Evolutionary conservation across 2,888 invertebrate species (phyloP).

Genomic region (Harpalus rufipes): DNA sequence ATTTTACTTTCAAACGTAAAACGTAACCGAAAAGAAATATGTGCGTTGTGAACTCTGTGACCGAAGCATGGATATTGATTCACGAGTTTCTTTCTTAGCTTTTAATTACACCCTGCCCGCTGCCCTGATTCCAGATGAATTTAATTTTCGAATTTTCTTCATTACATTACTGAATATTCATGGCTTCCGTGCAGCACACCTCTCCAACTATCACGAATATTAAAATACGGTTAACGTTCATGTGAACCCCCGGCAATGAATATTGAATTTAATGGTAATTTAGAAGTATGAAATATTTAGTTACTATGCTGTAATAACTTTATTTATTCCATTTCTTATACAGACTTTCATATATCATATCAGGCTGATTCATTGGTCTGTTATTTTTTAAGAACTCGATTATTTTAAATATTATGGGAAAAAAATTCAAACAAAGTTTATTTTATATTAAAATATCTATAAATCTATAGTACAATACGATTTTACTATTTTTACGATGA

Average conservation of each 20-base stretch:
- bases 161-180: constrained; percentile 56
- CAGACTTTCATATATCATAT: too few relatives aligned
- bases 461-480: too few relatives aligned
- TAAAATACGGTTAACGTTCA: constrained; percentile 28
- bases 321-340: background rate
- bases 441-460: too few relatives aligned
- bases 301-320: background rate
- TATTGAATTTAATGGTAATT: constrained; percentile 2
- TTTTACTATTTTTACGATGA: too few relatives aligned
- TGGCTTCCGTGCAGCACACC: constrained; percentile 7
- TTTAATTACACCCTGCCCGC: constrained; percentile 34
- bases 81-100: constrained; percentile 26
- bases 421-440: too few relatives aligned
- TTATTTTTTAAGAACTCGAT: too few relatives aligned
- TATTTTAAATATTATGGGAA: too few relatives aligned
- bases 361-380: too few relatives aligned
- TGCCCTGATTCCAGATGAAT: constrained; percentile 48
- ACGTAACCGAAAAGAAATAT: background rate
- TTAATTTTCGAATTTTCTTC: constrained; percentile 58
- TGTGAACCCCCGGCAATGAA: constrained; percentile 6
- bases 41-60: constrained; percentile 32
- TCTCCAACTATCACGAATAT: constrained; percentile 46
- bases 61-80: constrained; percentile 48
- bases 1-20: background rate
- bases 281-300: background rate